Evolutionary conservation across 2,888 invertebrate species (phyloP), one percentile per base, ranked within the genome.

Genomic region (Nomada hirtipes): DNA sequence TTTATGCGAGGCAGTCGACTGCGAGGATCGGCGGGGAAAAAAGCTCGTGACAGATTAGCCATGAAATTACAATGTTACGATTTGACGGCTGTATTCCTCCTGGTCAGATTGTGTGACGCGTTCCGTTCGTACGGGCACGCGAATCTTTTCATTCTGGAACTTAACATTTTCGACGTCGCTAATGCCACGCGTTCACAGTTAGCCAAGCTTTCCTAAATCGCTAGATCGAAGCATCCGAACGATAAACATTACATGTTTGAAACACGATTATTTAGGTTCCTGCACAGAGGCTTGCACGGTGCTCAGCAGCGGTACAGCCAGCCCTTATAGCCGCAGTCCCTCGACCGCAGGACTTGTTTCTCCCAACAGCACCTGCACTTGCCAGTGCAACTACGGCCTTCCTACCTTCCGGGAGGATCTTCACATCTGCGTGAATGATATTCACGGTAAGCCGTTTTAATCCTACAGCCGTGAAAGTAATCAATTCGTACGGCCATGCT

Each of bases 401-500:
- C 97, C 97, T 7, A 96, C 97, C 72, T 98, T 97, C 94, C 96
- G 98, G 82, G 98, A 98, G 93, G 98, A 98, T 94, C 94, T 97
- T 86, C 96, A 96, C 89, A 96, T 97, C 87, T 98, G 98, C 94
- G 97, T 98, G 86, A 97, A 97, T 92, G 97, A 98, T 92, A 96
- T 98, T 88, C 96, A 97, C 94, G 98, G 98, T 98, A 93, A 95
- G 95, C 42, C 64, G 18, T 10, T 63, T 61, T 53, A 68, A 61
- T 78, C 20, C 60, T 47, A n/a, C 3, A 3, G 2, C 15, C 29
- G 47, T 44, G 36, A 7, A 20, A 18, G 50, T 20, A 72, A 67
- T 61, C 55, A 20, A 68, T 15, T 0, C n/a, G 59, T 18, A 29
- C 55, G 63, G 55, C 57, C 36, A 50, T 9, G 55, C 4, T 50